Percentiles rank a stretch among this genome's conserved stretches.
These are phyloP conservation scores for Harpagifer antarcticus DNA, from an alignment of 2,797 vertebrate species.

Conservation along the genomic window DNA sequence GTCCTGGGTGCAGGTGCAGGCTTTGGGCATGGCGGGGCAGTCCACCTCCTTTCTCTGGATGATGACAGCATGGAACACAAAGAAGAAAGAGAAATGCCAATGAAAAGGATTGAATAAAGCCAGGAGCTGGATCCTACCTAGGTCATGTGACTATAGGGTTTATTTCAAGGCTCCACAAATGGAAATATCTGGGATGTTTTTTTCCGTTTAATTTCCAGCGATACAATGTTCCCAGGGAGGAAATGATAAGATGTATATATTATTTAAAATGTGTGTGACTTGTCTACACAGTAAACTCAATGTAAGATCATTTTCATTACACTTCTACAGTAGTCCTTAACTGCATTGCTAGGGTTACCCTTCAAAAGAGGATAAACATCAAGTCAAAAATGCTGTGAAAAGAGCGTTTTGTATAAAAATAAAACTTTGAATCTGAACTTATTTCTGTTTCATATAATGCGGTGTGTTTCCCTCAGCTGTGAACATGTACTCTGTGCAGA, in stretches of 20 bases:
- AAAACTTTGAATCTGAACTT: too few species aligned
- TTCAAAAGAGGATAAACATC: too few species aligned
- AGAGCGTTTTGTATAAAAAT: too few species aligned
- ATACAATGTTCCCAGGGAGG: background rate
- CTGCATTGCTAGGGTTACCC: too few species aligned
- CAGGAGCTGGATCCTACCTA: background rate
- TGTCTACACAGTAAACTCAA: too few species aligned
- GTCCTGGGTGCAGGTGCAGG: constrained; percentile 95
- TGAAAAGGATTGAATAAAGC: background rate
- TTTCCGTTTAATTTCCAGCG: background rate
- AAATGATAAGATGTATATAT: background rate
- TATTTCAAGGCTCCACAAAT: background rate
- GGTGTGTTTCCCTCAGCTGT: rapidly evolving
- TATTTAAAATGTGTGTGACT: background rate
- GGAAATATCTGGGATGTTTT: background rate
- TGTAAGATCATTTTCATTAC: too few species aligned
- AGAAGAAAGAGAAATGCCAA: background rate
- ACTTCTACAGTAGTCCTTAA: too few species aligned
- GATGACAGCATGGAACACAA: background rate
- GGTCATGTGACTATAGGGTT: too few species aligned
- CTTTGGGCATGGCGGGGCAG: constrained; percentile 92
- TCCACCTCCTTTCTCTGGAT: constrained; percentile 92
- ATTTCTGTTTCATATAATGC: rapidly evolving
- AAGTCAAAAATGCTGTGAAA: too few species aligned
- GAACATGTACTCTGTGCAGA: background rate